Base-by-base conservation (phyloP, 1,140 invertebrate genomes). In the Bombus confusus region DNA sequence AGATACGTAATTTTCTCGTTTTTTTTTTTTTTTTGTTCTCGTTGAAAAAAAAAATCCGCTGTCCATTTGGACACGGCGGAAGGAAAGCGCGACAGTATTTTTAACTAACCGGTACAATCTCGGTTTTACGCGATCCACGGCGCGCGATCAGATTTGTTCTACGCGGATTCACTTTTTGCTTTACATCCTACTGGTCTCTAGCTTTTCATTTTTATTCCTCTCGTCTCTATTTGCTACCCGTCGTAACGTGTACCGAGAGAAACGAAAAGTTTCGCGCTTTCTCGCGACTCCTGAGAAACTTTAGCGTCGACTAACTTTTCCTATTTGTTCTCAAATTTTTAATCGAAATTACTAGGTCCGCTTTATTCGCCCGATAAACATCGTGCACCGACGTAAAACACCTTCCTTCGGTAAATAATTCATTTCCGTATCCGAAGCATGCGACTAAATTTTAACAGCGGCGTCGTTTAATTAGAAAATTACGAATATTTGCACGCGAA, bases 151-250 rank as follows among this genome's bases (percentile, higher is more conserved):
- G 28, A 73, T 73, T 73, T 31, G 41, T 73, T 22, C 9, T 31
- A 73, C n/a, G 41, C 31, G n/a, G 43, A 31, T 74, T 74, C 72
- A 52, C n/a, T 34, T 74, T 74, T n/a, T 22, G 15, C 18, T 74
- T 74, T 74, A 52, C 41, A 31, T n/a, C 25, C 47, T 25, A 74
- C 18, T 22, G 41, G 43, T 74, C 25, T 34, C n/a, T 52, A 34
- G 43, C 52, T 74, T 74, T 52, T 13, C n/a, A 74, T 41, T 74
- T 74, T 52, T 74, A 52, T 74, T 47, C 31, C 34, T 25, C 18
- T 31, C 13, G 43, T 22, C 31, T 12, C 43, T 39, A 39, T 37
- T 69, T 74, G n/a, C n/a, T 1, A 43, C 5, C 41, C 6, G 9
- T n/a, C n/a, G 8, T 34, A 52, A 52, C 47, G 47, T 22, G 18